Evolutionary conservation across 2,113 vertebrate genomes (phyloP), one percentile per base, ranked within the genome.

Genomic region (Melanostigma gelatinosum): DNA sequence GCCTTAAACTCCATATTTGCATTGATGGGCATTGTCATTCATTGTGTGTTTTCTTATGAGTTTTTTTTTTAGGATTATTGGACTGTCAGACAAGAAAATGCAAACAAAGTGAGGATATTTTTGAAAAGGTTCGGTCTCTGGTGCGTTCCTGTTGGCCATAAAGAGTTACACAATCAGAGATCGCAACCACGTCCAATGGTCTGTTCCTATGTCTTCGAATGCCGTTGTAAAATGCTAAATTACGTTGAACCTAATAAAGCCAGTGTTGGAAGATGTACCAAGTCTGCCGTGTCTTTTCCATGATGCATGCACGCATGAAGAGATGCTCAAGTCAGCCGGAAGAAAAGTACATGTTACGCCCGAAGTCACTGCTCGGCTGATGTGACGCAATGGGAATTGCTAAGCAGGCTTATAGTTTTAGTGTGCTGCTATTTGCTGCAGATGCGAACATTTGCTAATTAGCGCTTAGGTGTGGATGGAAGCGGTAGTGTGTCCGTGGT

Each of bases 1-100:
- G 94, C 93, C 94, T 95, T 94, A 94, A 93, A 89, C 72, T 89
- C 75, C 81, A 86, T 79, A 34, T 83, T 88, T 91, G 88, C 80
- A 81, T 90, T 84, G 48, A 88, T 79, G 88, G 93, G 90, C 86
- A 72, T 91, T 87, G 89, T 93, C 77, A 79, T 79, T 87, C 5
- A 66, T 75, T 81, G 90, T 93, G 86, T 55, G 44, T 46, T 54
- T 54, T 54, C 6, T 55, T 48, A 64, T 13, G 4, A 1, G 36
- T 54, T 77, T 80, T 77, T 67, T 67, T 48, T 67, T 83, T 91
- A 82, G 80, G 75, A 65, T 87, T 84, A 70, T 88, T 84, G 77
- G 89, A 83, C 75, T 75, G 61, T 79, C 78, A 84, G 75, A 79
- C 15, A 20, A 52, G 57, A 67, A 77, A 71, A 72, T 61, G 42